phyloP scores from a whole-genome alignment of 2,113 vertebrate species.

The Pithys albifrons region DNA sequence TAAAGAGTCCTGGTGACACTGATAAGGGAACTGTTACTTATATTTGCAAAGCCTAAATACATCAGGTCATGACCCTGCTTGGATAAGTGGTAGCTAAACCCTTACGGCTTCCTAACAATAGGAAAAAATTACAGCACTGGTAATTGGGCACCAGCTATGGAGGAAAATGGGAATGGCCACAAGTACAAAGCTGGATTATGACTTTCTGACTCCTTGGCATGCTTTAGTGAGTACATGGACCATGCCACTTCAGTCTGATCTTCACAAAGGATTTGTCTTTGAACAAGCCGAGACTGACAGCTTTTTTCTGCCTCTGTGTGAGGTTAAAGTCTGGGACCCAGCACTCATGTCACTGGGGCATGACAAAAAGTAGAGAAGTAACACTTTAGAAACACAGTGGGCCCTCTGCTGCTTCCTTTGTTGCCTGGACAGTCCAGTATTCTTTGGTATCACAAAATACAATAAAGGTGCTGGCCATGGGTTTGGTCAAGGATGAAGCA shows the following conservation, averaged over 20 bases:
- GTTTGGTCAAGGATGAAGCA: conserved; percentile 81
- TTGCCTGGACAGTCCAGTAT: conserved; percentile 69
- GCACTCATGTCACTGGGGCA: conserved; percentile 80
- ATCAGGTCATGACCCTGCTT: conserved; percentile 79
- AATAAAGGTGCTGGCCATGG: conserved; percentile 78
- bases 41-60: conserved; percentile 75
- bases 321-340: conserved; percentile 58
- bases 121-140: conserved; percentile 65
- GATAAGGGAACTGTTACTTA: conserved; percentile 80
- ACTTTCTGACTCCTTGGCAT: conserved; percentile 74
- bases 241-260: conserved; percentile 75
- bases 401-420: conserved; percentile 57
- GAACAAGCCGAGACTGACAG: conserved; percentile 82
- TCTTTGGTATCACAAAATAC: conserved; percentile 75
- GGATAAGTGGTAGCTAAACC: conserved; percentile 80
- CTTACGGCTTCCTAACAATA: conserved; percentile 74
- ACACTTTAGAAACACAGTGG: conserved; percentile 75
- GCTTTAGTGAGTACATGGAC: conserved; percentile 77
- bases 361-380: conserved; percentile 75
- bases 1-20: conserved; percentile 73
- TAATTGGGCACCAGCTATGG: conserved; percentile 63
- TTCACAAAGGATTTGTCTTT: conserved; percentile 78
- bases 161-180: conserved; percentile 67
- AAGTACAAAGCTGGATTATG: conserved; percentile 72
- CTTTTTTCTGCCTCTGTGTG: conserved; percentile 75